Base-by-base conservation (phyloP, 2,113 vertebrate genomes). In the Marcusenius ussheri region DNA sequence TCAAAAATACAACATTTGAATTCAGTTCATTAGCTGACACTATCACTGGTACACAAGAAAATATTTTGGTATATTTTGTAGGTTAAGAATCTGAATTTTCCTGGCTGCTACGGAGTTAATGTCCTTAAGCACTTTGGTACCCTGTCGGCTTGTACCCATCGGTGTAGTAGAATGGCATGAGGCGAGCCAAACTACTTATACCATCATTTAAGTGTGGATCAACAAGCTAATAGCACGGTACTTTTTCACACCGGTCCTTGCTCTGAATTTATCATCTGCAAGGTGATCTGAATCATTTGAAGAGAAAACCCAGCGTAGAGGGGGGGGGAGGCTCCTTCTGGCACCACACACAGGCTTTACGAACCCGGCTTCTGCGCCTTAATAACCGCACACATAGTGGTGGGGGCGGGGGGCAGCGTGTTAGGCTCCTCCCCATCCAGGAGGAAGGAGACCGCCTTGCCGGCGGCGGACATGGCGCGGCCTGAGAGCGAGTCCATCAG, bases 351-450 rank as follows among this genome's bases (percentile, higher is more conserved):
- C 77, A 46, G 58, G 31, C 86, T 53, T 46, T 92, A 97, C 97
- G 94, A 96, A 97, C 97, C 96, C 92, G 96, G 96, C 91, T 92
- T 96, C 94, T 97, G 97, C 87, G 96, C 96, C 95, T 96, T 97
- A 93, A 96, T 95, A 92, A 97, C 95, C 90, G 96, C 96, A 94
- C 96, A 95, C 93, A 96, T 95, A 92, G 95, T 94, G 91, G 91
- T 83, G 88, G 95, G 94, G 5, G 95, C 91, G 51, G 95, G 93
- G 15, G 93, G 91, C 91, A 95, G 93, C 90, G 46, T 90, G 85
- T 92, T 92, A 89, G 85, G 92, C 91, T 96, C 95, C 77, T 96
- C 95, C 90, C 77, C 93, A 91, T 96, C 94, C 90, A 92, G 31
- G 51, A 96, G 91, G 93, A 96, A 96, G 90, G 95, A 96, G 93